A percentile compares a stretch with the other conserved stretches of the same genome.
These are phyloP conservation scores for Drosophila siamana DNA, from an alignment of 2,888 invertebrate species.

Conservation along the genomic window DNA sequence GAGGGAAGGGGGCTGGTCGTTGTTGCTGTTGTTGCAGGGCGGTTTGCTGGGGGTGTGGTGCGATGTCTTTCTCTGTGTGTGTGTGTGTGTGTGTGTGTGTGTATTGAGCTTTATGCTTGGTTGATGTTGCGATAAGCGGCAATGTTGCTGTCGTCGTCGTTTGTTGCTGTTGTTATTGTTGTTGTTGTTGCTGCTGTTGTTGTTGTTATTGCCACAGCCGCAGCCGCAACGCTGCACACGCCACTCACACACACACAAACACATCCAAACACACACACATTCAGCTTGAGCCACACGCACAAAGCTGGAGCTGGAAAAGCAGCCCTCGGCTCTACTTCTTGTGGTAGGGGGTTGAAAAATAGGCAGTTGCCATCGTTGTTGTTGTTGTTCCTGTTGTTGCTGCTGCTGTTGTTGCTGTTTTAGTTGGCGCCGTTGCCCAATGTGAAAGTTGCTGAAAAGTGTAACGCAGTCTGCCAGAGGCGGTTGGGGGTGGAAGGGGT, in stretches of 20 bases:
- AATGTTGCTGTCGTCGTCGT: conserved; percentile 51
- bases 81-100: conserved; percentile 25
- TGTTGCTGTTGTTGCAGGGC: conserved; percentile 32
- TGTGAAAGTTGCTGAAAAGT: conserved; percentile 77
- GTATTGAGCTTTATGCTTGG: conserved; percentile 76
- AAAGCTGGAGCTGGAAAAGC: conserved; percentile 37
- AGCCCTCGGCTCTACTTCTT: conserved; percentile 41
- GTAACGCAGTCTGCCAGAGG: conserved; percentile 63
- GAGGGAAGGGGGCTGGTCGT: background rate
- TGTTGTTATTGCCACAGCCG: conserved; percentile 57
- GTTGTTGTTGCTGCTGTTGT: conserved; percentile 17
- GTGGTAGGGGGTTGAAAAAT: conserved; percentile 59
- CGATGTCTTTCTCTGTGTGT: conserved; percentile 21
- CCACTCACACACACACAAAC: conserved; percentile 33
- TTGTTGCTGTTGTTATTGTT: conserved; percentile 34
- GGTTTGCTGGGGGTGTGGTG: conserved; percentile 33
- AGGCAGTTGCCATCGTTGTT: conserved; percentile 42
- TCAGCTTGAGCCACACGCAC: background rate
- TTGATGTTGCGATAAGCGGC: conserved; percentile 80
- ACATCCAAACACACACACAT: conserved; percentile 2
- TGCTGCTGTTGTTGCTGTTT: conserved; percentile 52
- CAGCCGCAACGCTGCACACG: conserved; percentile 77
- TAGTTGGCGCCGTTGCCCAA: conserved; percentile 74
- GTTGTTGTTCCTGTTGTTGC: conserved; percentile 38
- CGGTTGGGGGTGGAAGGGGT: conserved; percentile 4